A percentile compares a stretch with the other conserved stretches of the same genome.
Conservation (phyloP, 1,140 invertebrate genomes). For the Myzus persicae region DNA sequence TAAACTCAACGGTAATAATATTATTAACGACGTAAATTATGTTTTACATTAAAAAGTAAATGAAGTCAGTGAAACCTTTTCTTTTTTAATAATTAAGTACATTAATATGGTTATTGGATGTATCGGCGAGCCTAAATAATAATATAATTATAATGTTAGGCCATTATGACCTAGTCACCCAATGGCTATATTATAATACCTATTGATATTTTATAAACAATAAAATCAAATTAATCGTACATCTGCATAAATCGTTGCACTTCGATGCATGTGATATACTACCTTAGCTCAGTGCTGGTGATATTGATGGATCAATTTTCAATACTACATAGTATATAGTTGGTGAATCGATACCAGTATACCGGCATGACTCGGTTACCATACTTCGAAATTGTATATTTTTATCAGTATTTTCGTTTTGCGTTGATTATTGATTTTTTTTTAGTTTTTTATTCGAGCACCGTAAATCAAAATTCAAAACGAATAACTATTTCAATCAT, state of each 20-base stretch:
- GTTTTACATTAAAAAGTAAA: neutral
- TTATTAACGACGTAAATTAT: neutral
- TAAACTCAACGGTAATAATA: neutral
- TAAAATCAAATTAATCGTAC: too few relatives aligned
- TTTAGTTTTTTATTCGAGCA: too few relatives aligned
- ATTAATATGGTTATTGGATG: neutral
- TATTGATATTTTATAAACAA: too few relatives aligned
- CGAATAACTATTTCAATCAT: too few relatives aligned
- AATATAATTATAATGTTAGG: too few relatives aligned
- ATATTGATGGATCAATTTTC: neutral
- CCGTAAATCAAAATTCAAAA: too few relatives aligned
- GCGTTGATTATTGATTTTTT: neutral
- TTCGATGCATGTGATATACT: too few relatives aligned
- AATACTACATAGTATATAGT: too few relatives aligned
- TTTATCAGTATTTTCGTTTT: neutral
- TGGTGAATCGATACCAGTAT: neutral
- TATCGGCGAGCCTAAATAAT: neutral
- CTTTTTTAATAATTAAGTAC: neutral
- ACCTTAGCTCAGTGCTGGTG: neutral
- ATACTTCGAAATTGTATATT: neutral
- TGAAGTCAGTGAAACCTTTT: neutral
- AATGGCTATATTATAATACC: too few relatives aligned
- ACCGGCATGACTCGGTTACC: neutral
- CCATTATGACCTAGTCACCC: too few relatives aligned
- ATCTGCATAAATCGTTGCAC: too few relatives aligned